Conservation (phyloP, 2,888 invertebrate species). For the Isoperla grammatica region DNA sequence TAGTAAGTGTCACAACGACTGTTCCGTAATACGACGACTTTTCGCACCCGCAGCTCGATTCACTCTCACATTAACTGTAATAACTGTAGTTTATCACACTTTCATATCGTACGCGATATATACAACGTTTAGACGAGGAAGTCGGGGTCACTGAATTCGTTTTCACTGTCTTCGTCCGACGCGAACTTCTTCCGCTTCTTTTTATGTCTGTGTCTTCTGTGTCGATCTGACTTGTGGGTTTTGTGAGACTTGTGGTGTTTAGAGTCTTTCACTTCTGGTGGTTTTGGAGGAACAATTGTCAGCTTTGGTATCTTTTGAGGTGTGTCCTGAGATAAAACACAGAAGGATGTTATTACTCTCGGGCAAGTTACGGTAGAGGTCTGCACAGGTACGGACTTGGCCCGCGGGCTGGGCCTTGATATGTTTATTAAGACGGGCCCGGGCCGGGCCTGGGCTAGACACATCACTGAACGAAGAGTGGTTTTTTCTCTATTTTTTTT, state of each 20-base stretch:
- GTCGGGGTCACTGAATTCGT: constrained; percentile 59
- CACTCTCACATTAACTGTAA: neutral
- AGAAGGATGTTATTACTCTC: constrained; percentile 1
- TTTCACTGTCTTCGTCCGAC: constrained; percentile 58
- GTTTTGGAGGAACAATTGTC: constrained; percentile 42
- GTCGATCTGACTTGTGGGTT: constrained; percentile 41
- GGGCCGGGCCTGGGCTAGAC: too few relatives aligned
- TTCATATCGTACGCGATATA: neutral
- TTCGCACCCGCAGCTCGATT: neutral
- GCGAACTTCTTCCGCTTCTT: constrained; percentile 54
- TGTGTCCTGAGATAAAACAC: constrained; percentile 38
- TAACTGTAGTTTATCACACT: constrained; percentile 15
- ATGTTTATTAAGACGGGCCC: too few relatives aligned
- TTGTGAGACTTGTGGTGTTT: constrained; percentile 38
- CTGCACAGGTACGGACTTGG: too few relatives aligned
- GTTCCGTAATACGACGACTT: neutral
- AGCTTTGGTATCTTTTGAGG: constrained; percentile 49
- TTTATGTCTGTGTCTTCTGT: constrained; percentile 47
- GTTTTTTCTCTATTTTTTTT: too few relatives aligned
- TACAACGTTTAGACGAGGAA: constrained; percentile 28
- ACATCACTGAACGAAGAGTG: too few relatives aligned
- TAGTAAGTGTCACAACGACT: too few relatives aligned
- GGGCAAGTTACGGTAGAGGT: too few relatives aligned
- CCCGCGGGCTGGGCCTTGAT: too few relatives aligned
- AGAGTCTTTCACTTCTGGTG: constrained; percentile 35